phyloP scores from a whole-genome alignment of 2,113 vertebrate species.

The Upupa epops region DNA sequence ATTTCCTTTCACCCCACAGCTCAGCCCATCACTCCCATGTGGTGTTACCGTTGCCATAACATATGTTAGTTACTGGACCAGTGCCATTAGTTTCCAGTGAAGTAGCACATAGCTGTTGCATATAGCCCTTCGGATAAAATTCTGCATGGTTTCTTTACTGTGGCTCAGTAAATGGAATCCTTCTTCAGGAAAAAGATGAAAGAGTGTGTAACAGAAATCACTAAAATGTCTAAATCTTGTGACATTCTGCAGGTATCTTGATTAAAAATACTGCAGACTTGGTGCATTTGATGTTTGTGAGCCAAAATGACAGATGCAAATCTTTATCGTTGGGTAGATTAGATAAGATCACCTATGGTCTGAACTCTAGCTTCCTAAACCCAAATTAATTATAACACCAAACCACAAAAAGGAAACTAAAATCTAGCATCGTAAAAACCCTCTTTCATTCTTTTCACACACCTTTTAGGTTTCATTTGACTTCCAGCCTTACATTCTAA shows the following conservation, averaged over 20 bases:
- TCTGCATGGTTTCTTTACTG: conserved; percentile 43
- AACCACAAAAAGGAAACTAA: not conserved
- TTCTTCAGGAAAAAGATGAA: conserved; percentile 41
- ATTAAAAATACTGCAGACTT: conserved; percentile 17
- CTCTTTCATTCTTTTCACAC: not conserved
- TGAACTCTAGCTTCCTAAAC: not conserved
- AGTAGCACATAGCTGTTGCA: conserved; percentile 64
- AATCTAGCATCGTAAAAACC: not conserved
- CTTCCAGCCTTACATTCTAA: conserved; percentile 20
- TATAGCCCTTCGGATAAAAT: conserved; percentile 70
- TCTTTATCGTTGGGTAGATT: not conserved
- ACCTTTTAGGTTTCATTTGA: not conserved
- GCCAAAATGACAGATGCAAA: not conserved
- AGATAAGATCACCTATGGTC: conserved; percentile 11
- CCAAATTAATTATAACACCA: too few relatives aligned
- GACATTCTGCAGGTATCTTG: not conserved
- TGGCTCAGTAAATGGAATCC: conserved; percentile 55
- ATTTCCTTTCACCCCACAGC: conserved; percentile 40
- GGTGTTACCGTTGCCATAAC: conserved; percentile 22
- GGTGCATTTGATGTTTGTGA: not conserved
- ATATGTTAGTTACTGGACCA: conserved; percentile 66
- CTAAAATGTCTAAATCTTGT: conserved; percentile 1
- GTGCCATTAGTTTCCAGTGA: conserved; percentile 69
- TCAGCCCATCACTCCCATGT: conserved; percentile 42
- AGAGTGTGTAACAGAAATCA: not conserved